phyloP scores from a whole-genome alignment of 2,113 vertebrate species.

The Herpetotheres cachinnans region DNA sequence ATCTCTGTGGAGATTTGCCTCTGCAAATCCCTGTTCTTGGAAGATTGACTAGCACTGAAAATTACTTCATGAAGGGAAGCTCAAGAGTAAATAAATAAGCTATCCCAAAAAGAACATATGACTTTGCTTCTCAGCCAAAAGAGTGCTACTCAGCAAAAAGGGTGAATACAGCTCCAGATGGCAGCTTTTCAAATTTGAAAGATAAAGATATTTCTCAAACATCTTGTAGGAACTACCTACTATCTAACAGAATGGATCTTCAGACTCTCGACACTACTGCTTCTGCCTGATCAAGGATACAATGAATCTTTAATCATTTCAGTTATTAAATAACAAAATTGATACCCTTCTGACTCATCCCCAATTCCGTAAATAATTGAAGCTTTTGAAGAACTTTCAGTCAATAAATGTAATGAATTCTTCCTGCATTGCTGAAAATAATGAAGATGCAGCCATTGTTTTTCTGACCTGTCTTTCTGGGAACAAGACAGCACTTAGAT shows the following conservation, averaged over 20 bases:
- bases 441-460: not conserved
- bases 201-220: constrained; percentile 17
- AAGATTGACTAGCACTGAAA: not conserved
- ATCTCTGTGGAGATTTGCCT: constrained; percentile 1
- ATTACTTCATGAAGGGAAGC: not conserved
- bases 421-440: not conserved
- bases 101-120: not conserved
- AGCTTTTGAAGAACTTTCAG: not conserved
- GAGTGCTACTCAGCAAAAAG: constrained; percentile 12
- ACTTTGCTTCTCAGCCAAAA: constrained; percentile 9
- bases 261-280: not conserved
- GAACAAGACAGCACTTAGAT: not conserved
- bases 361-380: not conserved
- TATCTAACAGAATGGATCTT: not conserved
- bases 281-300: not conserved
- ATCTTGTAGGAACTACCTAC: not conserved
- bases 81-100: constrained; percentile 30
- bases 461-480: not conserved
- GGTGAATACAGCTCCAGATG: constrained; percentile 5
- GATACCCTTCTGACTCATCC: not conserved
- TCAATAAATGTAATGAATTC: not conserved
- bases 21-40: constrained; percentile 2
- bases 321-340: not conserved
- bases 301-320: not conserved
- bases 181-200: constrained; percentile 22